These are phyloP conservation scores for Deilephila elpenor DNA, from an alignment of 2,888 invertebrate species.

Conservation along the genomic window DNA sequence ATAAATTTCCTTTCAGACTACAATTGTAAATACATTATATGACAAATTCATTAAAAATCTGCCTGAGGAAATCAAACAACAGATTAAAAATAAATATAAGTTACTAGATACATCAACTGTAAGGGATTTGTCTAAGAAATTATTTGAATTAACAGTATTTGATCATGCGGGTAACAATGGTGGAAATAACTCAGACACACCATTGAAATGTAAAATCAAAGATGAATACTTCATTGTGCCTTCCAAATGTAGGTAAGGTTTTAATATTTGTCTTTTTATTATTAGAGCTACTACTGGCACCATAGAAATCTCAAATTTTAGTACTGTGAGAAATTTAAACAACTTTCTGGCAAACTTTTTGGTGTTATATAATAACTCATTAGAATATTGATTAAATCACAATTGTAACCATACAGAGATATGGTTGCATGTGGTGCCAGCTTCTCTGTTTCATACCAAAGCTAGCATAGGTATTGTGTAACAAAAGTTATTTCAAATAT, in stretches of 20 bases:
- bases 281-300: background rate
- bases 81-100: conserved; percentile 52
- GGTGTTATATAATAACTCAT: no score
- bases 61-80: conserved; percentile 46
- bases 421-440: no score
- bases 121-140: conserved; percentile 56
- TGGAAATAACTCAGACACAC: conserved; percentile 80
- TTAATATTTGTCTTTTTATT: background rate
- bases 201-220: conserved; percentile 79
- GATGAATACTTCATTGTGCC: conserved; percentile 87
- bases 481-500: no score
- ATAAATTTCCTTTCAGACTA: conserved; percentile 54
- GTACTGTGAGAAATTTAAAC: no score
- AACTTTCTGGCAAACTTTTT: no score
- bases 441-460: no score
- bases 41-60: conserved; percentile 50
- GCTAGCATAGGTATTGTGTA: no score
- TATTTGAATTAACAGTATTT: conserved; percentile 65
- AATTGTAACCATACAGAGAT: no score
- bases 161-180: conserved; percentile 72
- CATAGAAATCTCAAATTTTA: no score
- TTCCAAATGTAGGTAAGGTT: conserved; percentile 73
- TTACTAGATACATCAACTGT: conserved; percentile 59
- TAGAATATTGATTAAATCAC: no score
- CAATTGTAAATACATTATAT: conserved; percentile 55